Percentiles rank a stretch among this genome's conserved stretches.
Conservation (phyloP, 2,113 vertebrate genomes). For the Nesogale talazaci region DNA sequence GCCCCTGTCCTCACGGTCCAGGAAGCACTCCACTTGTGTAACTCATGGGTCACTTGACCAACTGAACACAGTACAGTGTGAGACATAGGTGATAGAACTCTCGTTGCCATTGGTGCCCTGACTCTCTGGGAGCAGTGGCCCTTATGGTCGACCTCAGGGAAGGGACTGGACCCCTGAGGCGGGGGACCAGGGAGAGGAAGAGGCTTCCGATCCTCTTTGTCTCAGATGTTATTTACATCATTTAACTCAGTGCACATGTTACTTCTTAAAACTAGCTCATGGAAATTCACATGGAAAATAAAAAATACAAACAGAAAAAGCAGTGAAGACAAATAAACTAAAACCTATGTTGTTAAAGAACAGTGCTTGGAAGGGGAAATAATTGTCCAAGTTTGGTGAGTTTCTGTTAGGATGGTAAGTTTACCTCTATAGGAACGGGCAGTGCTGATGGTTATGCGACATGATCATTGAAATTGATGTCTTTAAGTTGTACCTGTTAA, state of each 20-base stretch:
- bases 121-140: neutral
- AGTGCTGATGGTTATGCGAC: neutral
- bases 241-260: neutral
- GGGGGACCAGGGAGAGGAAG: neutral
- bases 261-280: neutral
- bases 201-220: neutral
- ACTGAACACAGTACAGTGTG: neutral
- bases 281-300: conserved; percentile 21
- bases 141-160: neutral
- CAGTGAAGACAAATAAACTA: too few relatives aligned
- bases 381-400: neutral
- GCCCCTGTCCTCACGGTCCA: neutral
- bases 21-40: neutral
- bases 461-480: neutral
- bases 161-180: neutral
- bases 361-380: neutral
- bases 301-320: neutral
- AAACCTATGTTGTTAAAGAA: too few relatives aligned
- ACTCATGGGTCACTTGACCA: neutral
- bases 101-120: neutral
- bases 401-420: neutral
- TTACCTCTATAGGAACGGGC: neutral
- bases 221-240: neutral
- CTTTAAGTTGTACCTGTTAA: too few relatives aligned
- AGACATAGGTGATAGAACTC: neutral